These are phyloP conservation scores for Meda fulgida DNA, from an alignment of 2,797 vertebrate genomes.

Conservation along the genomic window DNA sequence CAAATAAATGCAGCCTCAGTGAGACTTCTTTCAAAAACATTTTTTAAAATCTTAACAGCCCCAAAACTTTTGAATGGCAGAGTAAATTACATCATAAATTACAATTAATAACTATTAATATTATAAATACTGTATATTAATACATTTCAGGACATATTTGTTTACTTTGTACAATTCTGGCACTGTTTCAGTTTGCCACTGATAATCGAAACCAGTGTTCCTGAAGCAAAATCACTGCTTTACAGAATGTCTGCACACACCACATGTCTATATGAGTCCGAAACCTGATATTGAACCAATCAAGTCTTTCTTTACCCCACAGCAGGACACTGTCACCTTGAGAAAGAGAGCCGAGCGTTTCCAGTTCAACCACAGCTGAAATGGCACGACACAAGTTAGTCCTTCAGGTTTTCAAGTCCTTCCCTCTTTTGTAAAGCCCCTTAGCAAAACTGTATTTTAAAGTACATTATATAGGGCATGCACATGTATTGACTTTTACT, in stretches of 20 bases:
- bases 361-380: slow-evolving; percentile 10
- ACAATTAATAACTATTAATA: neutral
- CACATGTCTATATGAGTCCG: neutral
- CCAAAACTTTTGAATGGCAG: neutral
- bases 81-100: neutral
- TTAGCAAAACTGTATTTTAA: neutral
- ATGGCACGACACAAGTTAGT: neutral
- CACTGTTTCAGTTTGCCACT: neutral
- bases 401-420: neutral
- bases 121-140: neutral
- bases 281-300: slow-evolving; percentile 1
- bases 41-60: too few species aligned
- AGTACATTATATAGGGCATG: neutral
- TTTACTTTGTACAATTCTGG: neutral
- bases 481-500: neutral
- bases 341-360: neutral
- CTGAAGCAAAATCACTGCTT: neutral
- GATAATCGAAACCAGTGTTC: neutral
- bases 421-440: neutral
- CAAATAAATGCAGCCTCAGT: neutral
- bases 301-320: neutral
- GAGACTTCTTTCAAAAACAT: neutral
- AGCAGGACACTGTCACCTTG: neutral
- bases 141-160: neutral
- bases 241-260: neutral